Evolutionary conservation across 2,888 invertebrate genomes (phyloP), one percentile per base, ranked within the genome.

Genomic region (Cephus pygmeus): DNA sequence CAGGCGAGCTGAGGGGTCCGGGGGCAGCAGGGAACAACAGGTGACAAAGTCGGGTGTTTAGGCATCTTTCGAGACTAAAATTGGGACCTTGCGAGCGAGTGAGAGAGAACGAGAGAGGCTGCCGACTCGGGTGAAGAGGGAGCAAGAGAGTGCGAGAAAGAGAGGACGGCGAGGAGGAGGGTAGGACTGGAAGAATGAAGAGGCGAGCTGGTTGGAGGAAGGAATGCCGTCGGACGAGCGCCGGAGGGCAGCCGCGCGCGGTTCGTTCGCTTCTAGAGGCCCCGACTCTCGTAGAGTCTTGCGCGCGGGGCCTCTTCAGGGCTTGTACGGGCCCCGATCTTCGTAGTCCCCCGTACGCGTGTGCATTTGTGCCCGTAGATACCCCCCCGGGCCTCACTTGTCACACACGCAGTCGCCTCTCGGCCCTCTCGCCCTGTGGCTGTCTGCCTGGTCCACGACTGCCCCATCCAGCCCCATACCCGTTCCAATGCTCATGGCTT

Each of bases 151-250:
- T 79, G 82, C 74, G 83, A 80, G 79, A 80, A 83, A 81, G 75
- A 80, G 79, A 74, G 77, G 80, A 80, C 83, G 76, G 80, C 78
- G 80, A 84, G 83, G 79, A 84, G 82, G 85, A 82, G 82, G 82
- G 83, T 80, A 83, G 81, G 86, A 86, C 85, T 85, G 87, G 86
- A 84, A 85, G 85, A 85, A 87, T 86, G 87, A 88, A 87, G 84
- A 83, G 81, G 78, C 85, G 84, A 87, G 86, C 86, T 84, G 86
- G 83, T 83, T 84, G 85, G 84, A 87, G 86, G 88, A 88, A 90
- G 91, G 91, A 91, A 91, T 91, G 91, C 91, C 90, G 91, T 91
- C 90, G 91, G 89, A 91, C 91, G 90, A 91, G 91, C 91, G 90
- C 91, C 88, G 85, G 87, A 87, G 89, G 91, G 90, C 88, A 89